These are phyloP conservation scores for Zonitis immaculata DNA, from an alignment of 2,888 invertebrate genomes.

Conservation along the genomic window DNA sequence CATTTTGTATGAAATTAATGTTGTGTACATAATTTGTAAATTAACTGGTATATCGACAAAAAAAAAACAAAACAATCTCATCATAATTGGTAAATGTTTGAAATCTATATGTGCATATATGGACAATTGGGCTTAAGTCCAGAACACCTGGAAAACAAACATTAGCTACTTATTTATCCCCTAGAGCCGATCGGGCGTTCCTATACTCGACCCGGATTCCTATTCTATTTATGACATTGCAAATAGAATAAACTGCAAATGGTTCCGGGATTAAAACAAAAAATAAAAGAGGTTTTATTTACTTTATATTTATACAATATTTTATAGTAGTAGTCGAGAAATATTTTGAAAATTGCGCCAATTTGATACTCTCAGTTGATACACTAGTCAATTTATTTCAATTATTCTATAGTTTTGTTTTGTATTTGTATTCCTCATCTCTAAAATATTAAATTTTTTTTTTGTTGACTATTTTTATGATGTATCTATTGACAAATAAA, in stretches of 20 bases:
- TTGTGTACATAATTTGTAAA: background rate
- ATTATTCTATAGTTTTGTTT: background rate
- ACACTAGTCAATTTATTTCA: background rate
- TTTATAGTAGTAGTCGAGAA: conserved; percentile 1
- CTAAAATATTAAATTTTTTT: background rate
- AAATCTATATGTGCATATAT: no score
- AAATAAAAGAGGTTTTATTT: conserved; percentile 24
- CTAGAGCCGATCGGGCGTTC: conserved; percentile 28
- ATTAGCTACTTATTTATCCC: conserved; percentile 33
- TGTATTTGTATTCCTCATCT: background rate
- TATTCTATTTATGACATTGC: conserved; percentile 27
- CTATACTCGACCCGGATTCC: conserved; percentile 26
- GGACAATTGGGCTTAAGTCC: background rate
- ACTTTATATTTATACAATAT: no score
- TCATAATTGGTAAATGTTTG: background rate
- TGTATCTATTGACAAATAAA: background rate
- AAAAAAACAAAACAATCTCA: background rate
- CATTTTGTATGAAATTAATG: background rate
- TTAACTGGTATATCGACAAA: no score
- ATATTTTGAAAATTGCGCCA: background rate
- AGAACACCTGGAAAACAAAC: conserved; percentile 18
- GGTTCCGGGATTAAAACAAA: no score
- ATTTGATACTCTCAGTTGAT: background rate
- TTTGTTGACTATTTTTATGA: background rate
- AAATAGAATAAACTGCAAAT: conserved; percentile 29